Evolutionary conservation across 2,113 vertebrate species (phyloP), one percentile per base, ranked within the genome.

Genomic region (Cyprinus carpio): DNA sequence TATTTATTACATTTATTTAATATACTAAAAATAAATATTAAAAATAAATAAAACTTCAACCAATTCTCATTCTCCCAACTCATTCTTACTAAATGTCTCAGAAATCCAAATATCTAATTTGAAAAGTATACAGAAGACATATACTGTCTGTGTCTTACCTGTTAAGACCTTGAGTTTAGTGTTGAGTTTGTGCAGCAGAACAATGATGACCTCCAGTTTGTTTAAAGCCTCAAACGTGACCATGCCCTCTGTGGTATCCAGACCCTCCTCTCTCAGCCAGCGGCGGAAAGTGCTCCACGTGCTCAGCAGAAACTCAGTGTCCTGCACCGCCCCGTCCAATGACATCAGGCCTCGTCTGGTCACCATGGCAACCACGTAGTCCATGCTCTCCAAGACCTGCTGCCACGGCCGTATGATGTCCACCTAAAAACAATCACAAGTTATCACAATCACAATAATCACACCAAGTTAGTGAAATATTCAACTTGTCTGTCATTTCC

Each of bases 391-490:
- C 87, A 99, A 84, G n/a, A 99, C 93, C 85, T 90, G 92, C 84
- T 96, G 96, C 98, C 98, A 99, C 0, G 97, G 96, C 31, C 98
- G 95, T 81, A 95, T 95, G 87, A 99, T 95, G 84, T 99, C 98
- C 85, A 97, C 95, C 98, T 96, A 16, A 62, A 78, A 71, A 43
- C 1, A 13, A 20, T 4, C 4, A 43, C 13, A 40, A 64, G 11
- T 25, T 84, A 40, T 40, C 40, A 40, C 40, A 40, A 9, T 40
- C 40, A 7, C 18, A 75, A 49, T 23, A 10, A 71, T 4, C 2
- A 5, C 31, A 23, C 31, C 31, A 58, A 60, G 13, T 25, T 31
- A 31, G 2, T 6, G 51, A 74, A 60, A 62, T n/a, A 46, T 34
- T 15, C 25, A 65, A 23, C 6, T 29, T 23, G 16, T 5, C 8